Conservation (phyloP, 2,888 invertebrate genomes). For the Morpho deidamia region DNA sequence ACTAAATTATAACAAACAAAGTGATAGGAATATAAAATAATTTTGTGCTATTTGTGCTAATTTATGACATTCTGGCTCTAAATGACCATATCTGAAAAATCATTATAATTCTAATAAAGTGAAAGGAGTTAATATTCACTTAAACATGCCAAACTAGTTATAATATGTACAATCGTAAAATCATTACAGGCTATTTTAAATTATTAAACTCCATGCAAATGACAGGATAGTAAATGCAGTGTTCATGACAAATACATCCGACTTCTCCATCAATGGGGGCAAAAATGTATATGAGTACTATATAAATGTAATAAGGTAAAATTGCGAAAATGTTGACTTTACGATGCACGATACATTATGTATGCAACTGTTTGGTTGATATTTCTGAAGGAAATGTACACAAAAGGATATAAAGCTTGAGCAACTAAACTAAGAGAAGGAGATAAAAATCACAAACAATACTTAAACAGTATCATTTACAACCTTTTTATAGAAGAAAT, state of each 20-base stretch:
- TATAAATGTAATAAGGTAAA: not conserved
- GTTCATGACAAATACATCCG: constrained; percentile 25
- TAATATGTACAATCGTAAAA: constrained; percentile 12
- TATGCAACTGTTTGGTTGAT: too few relatives aligned
- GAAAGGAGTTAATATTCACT: constrained; percentile 10
- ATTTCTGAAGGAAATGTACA: not conserved
- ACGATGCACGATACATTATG: too few relatives aligned
- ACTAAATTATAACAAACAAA: not conserved
- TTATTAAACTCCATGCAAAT: constrained; percentile 17
- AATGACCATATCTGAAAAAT: constrained; percentile 27
- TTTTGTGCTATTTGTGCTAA: constrained; percentile 15
- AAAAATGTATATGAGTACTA: constrained; percentile 4
- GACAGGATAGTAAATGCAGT: constrained; percentile 10
- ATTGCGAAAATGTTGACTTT: not conserved
- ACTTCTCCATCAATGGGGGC: constrained; percentile 20
- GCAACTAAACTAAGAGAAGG: constrained; percentile 7
- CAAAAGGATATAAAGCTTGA: constrained; percentile 7
- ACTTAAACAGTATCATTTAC: constrained; percentile 1
- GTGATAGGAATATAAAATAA: not conserved
- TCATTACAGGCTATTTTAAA: constrained; percentile 12
- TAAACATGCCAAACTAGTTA: constrained; percentile 20
- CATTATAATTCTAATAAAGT: constrained; percentile 18
- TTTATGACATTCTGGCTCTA: constrained; percentile 31
- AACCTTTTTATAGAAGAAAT: constrained; percentile 2
- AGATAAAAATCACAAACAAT: constrained; percentile 5